Evolutionary conservation across 2,113 vertebrate genomes (phyloP).

Genomic region (Eolophus roseicapilla): DNA sequence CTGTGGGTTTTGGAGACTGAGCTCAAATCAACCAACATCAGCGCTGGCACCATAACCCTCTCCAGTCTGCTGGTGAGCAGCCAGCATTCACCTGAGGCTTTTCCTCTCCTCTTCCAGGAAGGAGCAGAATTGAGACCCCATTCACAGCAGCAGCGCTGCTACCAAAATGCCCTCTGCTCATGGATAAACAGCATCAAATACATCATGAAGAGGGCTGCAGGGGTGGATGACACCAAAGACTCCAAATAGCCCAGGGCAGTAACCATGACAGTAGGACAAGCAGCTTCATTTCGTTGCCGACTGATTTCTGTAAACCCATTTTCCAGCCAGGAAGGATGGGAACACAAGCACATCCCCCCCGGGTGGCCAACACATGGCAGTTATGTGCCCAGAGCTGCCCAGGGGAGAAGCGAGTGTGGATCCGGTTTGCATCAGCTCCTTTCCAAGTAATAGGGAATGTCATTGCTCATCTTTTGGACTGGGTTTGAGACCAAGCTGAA

Average conservation of each 20-base stretch:
- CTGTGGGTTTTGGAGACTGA: neutral
- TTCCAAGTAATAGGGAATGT: neutral
- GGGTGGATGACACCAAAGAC: neutral
- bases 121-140: rapidly evolving
- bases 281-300: neutral
- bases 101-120: neutral
- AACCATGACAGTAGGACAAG: neutral
- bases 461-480: neutral
- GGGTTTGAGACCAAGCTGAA: slow-evolving; percentile 19
- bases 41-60: neutral
- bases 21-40: rapidly evolving
- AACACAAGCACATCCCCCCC: neutral
- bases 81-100: neutral
- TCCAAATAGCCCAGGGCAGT: neutral
- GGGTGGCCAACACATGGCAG: rapidly evolving
- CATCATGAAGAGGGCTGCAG: neutral
- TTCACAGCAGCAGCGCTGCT: neutral
- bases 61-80: neutral
- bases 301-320: neutral
- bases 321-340: neutral
- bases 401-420: neutral
- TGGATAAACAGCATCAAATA: neutral
- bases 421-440: neutral
- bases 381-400: neutral
- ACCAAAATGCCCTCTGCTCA: rapidly evolving